Percentiles rank a stretch among this genome's conserved stretches.
Conservation (phyloP, 2,113 vertebrate species). For the Chamaea fasciata region DNA sequence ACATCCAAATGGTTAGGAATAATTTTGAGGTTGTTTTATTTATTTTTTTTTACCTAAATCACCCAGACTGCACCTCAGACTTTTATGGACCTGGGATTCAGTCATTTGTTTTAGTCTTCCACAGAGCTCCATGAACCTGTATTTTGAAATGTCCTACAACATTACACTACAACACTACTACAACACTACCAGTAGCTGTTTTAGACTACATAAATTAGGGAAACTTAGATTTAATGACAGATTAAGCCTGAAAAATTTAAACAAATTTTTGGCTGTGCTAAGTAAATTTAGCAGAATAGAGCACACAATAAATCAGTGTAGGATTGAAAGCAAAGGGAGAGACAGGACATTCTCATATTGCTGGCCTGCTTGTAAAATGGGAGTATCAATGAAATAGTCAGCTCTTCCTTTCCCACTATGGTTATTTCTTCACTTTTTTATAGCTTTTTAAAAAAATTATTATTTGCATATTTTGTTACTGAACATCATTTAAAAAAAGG, state of each 20-base stretch:
- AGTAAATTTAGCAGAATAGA: not conserved
- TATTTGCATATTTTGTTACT: not conserved
- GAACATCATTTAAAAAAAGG: rapidly evolving
- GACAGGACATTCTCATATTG: not conserved
- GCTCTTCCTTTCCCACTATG: not conserved
- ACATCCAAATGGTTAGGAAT: not conserved
- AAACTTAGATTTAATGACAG: not conserved
- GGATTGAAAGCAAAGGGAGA: not conserved
- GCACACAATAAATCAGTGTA: not conserved
- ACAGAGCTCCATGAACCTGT: not conserved
- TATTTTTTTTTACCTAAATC: not conserved
- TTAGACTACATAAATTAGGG: not conserved
- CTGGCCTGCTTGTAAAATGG: not conserved
- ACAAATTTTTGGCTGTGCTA: not conserved
- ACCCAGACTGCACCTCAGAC: not conserved
- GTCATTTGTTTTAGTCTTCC: not conserved
- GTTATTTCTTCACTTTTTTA: not conserved
- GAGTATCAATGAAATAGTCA: not conserved
- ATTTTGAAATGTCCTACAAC: not conserved
- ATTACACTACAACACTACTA: not conserved
- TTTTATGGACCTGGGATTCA: not conserved
- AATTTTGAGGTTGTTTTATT: not conserved
- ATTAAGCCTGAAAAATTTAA: not conserved
- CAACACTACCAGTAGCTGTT: not conserved
- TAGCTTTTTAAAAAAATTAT: not conserved